Percentiles rank a stretch among this genome's conserved stretches.
Evolutionary conservation across 2,797 vertebrate genomes (phyloP).

Genomic region (Helarctos malayanus): DNA sequence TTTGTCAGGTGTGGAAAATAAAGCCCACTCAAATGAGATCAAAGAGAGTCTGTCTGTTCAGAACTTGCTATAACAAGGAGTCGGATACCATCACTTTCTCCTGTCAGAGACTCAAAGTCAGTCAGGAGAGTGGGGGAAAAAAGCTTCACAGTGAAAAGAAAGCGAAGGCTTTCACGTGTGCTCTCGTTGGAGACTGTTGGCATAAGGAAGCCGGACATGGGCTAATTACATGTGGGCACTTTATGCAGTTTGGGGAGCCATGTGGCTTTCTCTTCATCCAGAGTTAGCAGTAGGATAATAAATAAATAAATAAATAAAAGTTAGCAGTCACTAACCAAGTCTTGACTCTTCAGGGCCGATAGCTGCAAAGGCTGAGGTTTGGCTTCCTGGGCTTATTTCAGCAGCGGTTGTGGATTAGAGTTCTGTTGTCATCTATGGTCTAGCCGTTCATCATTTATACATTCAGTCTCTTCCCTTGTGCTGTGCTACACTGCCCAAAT

Average conservation of each 20-base stretch:
- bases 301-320: neutral
- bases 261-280: neutral
- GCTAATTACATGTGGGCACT: neutral
- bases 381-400: neutral
- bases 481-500: neutral
- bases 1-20: neutral
- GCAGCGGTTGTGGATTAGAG: neutral
- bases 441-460: neutral
- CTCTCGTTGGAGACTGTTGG: neutral
- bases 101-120: neutral
- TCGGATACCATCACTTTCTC: neutral
- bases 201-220: neutral
- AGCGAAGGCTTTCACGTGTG: neutral
- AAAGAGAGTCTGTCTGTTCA: neutral
- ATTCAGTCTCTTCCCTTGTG: neutral
- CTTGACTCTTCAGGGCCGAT: neutral
- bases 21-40: neutral
- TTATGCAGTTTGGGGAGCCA: neutral
- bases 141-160: neutral
- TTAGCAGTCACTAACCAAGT: neutral
- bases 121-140: neutral
- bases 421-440: no score
- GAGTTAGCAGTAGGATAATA: neutral
- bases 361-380: fast-evolving
- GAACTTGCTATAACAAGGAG: neutral